Percentiles rank a stretch among this genome's conserved stretches.
Conservation (phyloP, 2,113 vertebrate genomes). For the Cavia porcellus region DNA sequence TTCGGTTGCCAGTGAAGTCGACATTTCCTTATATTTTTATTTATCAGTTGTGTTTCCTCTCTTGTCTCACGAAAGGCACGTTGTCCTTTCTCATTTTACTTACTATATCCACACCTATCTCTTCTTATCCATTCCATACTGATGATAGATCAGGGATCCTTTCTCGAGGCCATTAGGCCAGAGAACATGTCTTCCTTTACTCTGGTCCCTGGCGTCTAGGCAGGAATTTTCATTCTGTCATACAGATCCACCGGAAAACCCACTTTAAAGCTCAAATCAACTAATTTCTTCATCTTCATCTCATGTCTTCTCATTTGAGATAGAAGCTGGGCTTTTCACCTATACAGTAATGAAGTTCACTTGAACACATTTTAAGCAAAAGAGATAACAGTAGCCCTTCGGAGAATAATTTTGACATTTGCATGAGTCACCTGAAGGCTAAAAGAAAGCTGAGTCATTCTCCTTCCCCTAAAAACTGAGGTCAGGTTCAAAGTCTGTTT, state of each 20-base stretch:
- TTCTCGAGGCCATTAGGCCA: neutral
- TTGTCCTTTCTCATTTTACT: constrained; percentile 33
- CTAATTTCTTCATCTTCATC: constrained; percentile 51
- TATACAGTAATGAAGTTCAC: constrained; percentile 36
- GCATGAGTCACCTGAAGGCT: constrained; percentile 26
- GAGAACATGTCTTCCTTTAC: neutral
- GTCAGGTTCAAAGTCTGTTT: constrained; percentile 66
- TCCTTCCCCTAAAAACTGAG: neutral
- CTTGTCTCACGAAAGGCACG: constrained; percentile 45
- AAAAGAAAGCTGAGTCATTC: constrained; percentile 55
- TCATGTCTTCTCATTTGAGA: neutral
- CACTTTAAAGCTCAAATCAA: constrained; percentile 4
- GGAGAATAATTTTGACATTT: constrained; percentile 62
- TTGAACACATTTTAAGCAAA: constrained; percentile 37
- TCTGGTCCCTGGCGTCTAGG: neutral
- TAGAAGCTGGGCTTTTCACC: neutral
- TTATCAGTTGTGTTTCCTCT: constrained; percentile 75
- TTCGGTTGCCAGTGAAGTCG: constrained; percentile 71
- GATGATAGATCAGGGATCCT: neutral
- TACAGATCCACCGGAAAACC: neutral
- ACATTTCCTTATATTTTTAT: constrained; percentile 77
- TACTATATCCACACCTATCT: neutral
- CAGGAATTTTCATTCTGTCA: neutral
- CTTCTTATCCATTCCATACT: neutral
- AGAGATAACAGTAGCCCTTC: neutral